These are phyloP conservation scores for Merodon equestris DNA, from an alignment of 2,888 invertebrate genomes.

Conservation along the genomic window DNA sequence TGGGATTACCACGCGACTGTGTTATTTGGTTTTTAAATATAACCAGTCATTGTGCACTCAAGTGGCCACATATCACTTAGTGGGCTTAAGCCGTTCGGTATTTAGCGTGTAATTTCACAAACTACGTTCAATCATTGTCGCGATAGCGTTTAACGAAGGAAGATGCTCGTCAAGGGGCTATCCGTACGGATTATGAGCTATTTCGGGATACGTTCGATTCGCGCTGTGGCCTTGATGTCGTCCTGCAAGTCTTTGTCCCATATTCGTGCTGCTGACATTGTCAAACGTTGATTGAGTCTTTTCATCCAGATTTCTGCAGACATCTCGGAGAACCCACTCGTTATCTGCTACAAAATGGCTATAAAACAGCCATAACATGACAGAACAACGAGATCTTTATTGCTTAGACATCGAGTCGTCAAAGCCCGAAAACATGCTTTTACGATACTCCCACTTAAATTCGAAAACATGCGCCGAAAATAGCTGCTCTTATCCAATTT, in stretches of 20 bases:
- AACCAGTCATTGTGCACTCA: slow-evolving; percentile 31
- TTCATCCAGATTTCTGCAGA: no score
- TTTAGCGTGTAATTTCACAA: slow-evolving; percentile 48
- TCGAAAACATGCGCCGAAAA: slow-evolving; percentile 41
- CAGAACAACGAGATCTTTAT: slow-evolving; percentile 29
- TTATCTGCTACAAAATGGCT: not conserved
- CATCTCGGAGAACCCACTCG: no score
- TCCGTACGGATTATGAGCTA: slow-evolving; percentile 34
- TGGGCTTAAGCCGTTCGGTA: slow-evolving; percentile 45
- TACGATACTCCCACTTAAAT: slow-evolving; percentile 30
- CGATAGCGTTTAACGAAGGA: slow-evolving; percentile 47
- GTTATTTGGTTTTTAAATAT: slow-evolving; percentile 60
- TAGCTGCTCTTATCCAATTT: slow-evolving; percentile 47
- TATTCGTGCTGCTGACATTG: not conserved
- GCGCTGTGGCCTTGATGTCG: slow-evolving; percentile 39
- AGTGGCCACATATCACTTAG: slow-evolving; percentile 26
- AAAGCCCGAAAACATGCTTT: slow-evolving; percentile 25
- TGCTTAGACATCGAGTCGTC: slow-evolving; percentile 46
- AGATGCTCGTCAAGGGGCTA: slow-evolving; percentile 22
- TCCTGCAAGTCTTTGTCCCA: not conserved
- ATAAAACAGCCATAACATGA: slow-evolving; percentile 7
- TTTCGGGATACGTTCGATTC: slow-evolving; percentile 29
- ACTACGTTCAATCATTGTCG: slow-evolving; percentile 51
- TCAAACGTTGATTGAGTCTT: not conserved
- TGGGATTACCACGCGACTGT: slow-evolving; percentile 62